Conservation (phyloP, 2,797 vertebrate species). For the Chrosomus eos region DNA sequence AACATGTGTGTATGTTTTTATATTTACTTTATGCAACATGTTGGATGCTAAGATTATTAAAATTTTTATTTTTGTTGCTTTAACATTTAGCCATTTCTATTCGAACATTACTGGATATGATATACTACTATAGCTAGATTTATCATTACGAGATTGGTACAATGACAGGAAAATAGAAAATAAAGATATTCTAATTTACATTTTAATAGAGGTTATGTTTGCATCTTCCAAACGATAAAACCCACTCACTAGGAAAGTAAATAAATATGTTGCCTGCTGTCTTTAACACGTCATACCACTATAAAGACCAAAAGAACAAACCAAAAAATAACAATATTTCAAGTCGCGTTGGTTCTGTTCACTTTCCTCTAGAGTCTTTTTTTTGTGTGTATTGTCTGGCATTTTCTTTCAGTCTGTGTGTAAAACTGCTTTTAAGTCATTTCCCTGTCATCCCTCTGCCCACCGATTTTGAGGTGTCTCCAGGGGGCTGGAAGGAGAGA, state of each 20-base stretch:
- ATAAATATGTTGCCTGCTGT: neutral
- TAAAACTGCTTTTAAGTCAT: slow-evolving; percentile 41
- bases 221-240: neutral
- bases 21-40: no score
- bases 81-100: neutral
- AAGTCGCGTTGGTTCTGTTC: slow-evolving; percentile 18
- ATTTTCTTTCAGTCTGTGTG: slow-evolving; percentile 30
- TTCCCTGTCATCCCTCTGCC: slow-evolving; percentile 39
- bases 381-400: slow-evolving; percentile 41
- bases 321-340: slow-evolving; percentile 9
- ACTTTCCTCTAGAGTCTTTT: slow-evolving; percentile 4
- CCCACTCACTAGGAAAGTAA: neutral
- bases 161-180: neutral
- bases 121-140: neutral
- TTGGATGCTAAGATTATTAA: no score
- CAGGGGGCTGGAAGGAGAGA: slow-evolving; percentile 42
- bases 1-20: no score
- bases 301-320: slow-evolving; percentile 6
- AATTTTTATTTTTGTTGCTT: neutral
- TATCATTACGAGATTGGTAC: neutral
- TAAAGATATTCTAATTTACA: neutral
- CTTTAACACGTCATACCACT: slow-evolving; percentile 17
- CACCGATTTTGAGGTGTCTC: slow-evolving; percentile 44
- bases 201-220: neutral
- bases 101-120: neutral